Base-by-base conservation (phyloP, 2,888 invertebrate species). In the Athalia circularis region DNA sequence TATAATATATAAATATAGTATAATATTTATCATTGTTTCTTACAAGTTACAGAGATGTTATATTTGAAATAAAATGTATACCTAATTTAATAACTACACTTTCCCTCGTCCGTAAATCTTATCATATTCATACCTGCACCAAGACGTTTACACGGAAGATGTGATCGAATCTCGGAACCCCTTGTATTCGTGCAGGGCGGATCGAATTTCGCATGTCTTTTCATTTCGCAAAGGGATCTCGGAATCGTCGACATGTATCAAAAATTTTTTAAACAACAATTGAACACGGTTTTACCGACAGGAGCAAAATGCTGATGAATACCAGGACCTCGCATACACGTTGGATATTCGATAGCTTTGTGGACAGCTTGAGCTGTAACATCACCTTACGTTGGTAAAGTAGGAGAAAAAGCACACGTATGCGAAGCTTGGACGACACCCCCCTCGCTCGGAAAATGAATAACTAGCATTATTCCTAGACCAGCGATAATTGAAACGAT, bases 31-130 rank as follows among this genome's bases (percentile, higher is more conserved):
- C 59, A 61, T 72, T 59, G 45, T n/a, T 67, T 72, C 59, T 59
- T 47, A 59, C 47, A 72, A 59, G 45, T 59, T 72, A 72, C 59
- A 59, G 57, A 72, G 47, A 72, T 72, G 45, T 57, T 72, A 72
- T 72, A 72, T 72, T 72, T 72, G 72, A 72, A 72, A 72, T 72
- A 72, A 72, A 72, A 72, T 47, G 59, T 61, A 59, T 72, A 72
- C 72, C 59, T 45, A 59, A 72, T 61, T 59, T 48, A 48, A 9
- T 62, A 8, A 8, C 1, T n/a, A 13, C 13, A 15, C 62, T 62
- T 8, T 62, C 62, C 62, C 0, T 62, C 9, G 5, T 8, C 9
- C 62, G 54, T n/a, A 11, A 11, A 54, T 54, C 43, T 11, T 29
- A 29, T 29, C 50, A 6, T 64, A 64, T 64, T 8, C n/a, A 59